Conservation (phyloP, 64 coral and sea anemone genomes). For the Montipora efflorescens region DNA sequence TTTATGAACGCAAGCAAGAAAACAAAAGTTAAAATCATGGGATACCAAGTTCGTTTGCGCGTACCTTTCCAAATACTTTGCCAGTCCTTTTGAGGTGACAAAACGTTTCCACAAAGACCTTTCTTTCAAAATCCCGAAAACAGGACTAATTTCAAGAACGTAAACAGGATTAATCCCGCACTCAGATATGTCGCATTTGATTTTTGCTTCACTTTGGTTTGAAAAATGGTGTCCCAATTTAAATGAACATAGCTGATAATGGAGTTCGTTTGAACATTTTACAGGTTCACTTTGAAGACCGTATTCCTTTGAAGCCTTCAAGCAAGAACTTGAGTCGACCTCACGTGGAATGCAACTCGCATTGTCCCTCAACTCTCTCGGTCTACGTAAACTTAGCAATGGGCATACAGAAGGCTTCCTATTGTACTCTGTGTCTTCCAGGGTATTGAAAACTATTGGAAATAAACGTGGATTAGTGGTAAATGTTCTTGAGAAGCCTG, state of each 20-base stretch:
- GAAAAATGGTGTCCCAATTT: neutral
- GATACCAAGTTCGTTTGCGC: neutral
- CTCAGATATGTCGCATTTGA: constrained; percentile 25
- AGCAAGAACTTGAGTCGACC: neutral
- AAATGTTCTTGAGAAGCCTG: neutral
- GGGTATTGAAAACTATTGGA: neutral
- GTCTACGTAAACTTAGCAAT: neutral
- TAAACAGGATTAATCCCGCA: constrained; percentile 70
- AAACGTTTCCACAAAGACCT: constrained; percentile 34
- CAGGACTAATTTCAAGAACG: constrained; percentile 18
- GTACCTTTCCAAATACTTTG: constrained; percentile 44
- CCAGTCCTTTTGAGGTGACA: constrained; percentile 1
- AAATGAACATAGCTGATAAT: constrained; percentile 29
- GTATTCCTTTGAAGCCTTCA: constrained; percentile 56
- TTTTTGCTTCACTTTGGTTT: neutral
- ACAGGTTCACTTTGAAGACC: constrained; percentile 7
- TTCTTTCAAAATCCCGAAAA: constrained; percentile 51
- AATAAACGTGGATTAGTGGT: neutral
- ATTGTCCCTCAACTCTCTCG: neutral
- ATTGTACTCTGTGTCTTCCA: neutral
- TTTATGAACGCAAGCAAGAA: constrained; percentile 44
- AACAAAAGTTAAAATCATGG: constrained; percentile 50
- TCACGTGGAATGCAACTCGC: constrained; percentile 4
- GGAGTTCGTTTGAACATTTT: constrained; percentile 5
- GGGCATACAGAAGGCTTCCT: constrained; percentile 4